Conservation (phyloP, 2,797 vertebrate species). For the Hylomyscus alleni region DNA sequence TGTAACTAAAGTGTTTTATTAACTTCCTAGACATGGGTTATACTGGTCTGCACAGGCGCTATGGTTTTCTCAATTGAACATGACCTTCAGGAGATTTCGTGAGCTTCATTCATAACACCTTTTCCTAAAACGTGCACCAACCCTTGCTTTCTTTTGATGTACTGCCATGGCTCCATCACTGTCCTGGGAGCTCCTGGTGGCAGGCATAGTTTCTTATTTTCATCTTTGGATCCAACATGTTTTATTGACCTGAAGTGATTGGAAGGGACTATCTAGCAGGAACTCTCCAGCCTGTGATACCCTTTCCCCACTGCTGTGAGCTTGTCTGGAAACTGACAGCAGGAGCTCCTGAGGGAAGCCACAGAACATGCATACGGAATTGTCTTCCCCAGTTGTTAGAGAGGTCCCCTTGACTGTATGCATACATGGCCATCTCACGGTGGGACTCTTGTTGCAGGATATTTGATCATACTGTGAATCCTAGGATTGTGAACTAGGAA, state of each 20-base stretch:
- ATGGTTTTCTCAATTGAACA: fast-evolving
- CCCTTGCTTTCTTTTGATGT: neutral
- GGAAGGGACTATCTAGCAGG: neutral
- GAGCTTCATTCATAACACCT: neutral
- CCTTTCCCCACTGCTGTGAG: too few species aligned
- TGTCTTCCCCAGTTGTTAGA: neutral
- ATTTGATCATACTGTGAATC: neutral
- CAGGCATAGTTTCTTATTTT: neutral
- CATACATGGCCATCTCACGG: fast-evolving
- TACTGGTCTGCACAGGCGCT: neutral
- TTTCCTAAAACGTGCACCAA: neutral
- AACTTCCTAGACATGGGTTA: neutral
- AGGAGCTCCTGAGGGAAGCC: neutral
- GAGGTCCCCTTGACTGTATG: neutral
- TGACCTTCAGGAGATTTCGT: neutral
- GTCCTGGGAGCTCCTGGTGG: neutral
- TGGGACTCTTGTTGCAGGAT: neutral
- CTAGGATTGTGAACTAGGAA: neutral
- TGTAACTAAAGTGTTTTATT: neutral
- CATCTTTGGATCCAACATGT: neutral
- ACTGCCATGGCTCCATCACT: neutral
- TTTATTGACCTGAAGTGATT: neutral
- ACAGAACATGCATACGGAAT: neutral
- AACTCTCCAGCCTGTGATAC: neutral
- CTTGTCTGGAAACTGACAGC: neutral